Conservation (phyloP, 2,113 vertebrate species). For the Ifrita kowaldi region DNA sequence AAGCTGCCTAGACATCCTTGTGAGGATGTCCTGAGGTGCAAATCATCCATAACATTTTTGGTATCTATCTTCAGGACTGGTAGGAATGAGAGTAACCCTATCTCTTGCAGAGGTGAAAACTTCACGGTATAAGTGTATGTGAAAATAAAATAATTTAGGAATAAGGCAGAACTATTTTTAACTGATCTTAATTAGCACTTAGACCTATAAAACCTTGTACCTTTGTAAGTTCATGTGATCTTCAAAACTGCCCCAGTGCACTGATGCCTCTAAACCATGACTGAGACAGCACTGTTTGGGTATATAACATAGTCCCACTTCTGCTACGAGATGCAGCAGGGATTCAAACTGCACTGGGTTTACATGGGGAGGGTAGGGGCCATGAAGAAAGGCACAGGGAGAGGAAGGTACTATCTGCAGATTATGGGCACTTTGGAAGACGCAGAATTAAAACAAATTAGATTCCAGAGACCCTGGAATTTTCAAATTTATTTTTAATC, state of each 20-base stretch:
- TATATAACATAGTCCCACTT: background rate
- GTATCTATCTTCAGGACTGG: background rate
- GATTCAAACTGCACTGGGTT: background rate
- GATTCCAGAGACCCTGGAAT: background rate
- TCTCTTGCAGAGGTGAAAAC: background rate
- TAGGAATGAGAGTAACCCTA: background rate
- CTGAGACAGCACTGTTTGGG: background rate
- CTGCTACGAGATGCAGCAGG: background rate
- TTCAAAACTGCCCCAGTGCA: background rate
- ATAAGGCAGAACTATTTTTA: background rate
- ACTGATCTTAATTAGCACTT: background rate
- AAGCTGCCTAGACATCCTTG: background rate
- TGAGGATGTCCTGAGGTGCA: background rate
- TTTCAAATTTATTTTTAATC: background rate
- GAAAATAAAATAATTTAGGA: background rate
- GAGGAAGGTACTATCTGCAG: background rate
- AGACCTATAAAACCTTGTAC: background rate
- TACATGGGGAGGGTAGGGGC: too few species aligned
- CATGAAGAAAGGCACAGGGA: background rate
- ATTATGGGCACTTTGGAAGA: background rate
- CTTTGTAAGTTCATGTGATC: background rate
- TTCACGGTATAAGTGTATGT: background rate
- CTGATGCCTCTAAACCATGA: background rate
- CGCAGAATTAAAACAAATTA: background rate
- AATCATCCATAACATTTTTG: background rate